Percentiles rank a stretch among this genome's conserved stretches.
These are phyloP conservation scores for Vidua chalybeata DNA, from an alignment of 2,113 vertebrate genomes.

Conservation along the genomic window DNA sequence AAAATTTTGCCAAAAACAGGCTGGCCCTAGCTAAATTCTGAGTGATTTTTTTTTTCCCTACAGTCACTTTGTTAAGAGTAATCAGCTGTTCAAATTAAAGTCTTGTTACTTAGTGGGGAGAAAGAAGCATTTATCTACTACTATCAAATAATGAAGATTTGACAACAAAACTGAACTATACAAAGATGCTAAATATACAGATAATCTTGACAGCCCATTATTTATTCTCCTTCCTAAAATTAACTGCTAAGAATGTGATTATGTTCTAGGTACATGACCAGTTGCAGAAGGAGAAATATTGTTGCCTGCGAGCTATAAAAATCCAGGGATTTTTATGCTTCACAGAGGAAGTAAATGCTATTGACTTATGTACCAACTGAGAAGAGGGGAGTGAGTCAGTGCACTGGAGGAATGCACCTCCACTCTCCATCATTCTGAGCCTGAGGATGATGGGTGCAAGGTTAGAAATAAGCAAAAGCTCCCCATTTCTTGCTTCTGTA, in stretches of 20 bases:
- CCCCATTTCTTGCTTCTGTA: neutral
- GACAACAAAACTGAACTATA: neutral
- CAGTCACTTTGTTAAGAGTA: neutral
- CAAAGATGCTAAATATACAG: neutral
- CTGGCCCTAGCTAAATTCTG: neutral
- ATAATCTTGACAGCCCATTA: neutral
- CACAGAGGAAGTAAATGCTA: neutral
- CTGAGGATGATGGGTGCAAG: neutral
- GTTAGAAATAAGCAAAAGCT: neutral
- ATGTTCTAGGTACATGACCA: neutral
- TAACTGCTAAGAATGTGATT: neutral
- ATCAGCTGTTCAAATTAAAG: neutral
- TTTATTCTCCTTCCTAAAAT: slow-evolving; percentile 1
- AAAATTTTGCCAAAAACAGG: neutral
- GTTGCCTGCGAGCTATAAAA: neutral
- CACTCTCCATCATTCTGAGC: neutral
- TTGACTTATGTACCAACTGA: neutral
- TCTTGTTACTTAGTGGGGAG: neutral
- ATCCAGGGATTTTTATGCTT: neutral
- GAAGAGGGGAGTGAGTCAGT: neutral
- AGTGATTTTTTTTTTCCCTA: neutral
- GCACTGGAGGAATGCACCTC: neutral
- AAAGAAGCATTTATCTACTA: neutral
- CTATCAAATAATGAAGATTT: neutral
- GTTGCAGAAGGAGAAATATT: neutral